A percentile compares a stretch with the other conserved stretches of the same genome.
Conservation (phyloP, 1,140 invertebrate species). For the Ptiloglossa arizonensis region DNA sequence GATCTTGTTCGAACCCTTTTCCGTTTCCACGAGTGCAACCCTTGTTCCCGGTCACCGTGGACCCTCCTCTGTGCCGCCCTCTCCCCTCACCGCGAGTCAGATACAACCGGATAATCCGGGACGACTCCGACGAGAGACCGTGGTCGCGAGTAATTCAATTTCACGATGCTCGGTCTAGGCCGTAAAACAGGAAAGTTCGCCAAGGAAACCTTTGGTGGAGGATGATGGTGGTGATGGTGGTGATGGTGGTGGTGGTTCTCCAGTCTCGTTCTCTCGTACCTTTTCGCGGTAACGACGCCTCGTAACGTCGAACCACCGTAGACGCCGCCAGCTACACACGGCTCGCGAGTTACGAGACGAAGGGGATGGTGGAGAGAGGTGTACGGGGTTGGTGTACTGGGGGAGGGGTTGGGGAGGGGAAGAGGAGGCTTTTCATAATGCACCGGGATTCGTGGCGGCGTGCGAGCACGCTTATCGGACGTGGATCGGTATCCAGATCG, state of each 20-base stretch:
- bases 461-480: slow-evolving; percentile 10
- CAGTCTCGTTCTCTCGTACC: no score
- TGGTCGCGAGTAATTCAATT: slow-evolving; percentile 14
- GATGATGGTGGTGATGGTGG: neutral
- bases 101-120: neutral
- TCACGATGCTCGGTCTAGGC: neutral
- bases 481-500: slow-evolving; percentile 39
- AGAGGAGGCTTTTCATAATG: slow-evolving; percentile 23
- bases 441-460: neutral
- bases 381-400: no score
- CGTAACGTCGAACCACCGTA: neutral
- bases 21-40: no score
- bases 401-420: no score
- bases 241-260: no score
- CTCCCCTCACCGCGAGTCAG: no score
- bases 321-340: neutral
- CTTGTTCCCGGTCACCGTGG: no score
- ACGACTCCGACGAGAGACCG: no score
- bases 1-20: no score
- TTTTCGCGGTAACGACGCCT: slow-evolving; percentile 21
- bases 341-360: slow-evolving; percentile 37
- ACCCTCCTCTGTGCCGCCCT: no score
- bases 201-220: no score
- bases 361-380: no score
- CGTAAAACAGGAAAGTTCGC: neutral